Conservation (phyloP, 2,113 vertebrate genomes). For the Epinephelus cyanopodus region DNA sequence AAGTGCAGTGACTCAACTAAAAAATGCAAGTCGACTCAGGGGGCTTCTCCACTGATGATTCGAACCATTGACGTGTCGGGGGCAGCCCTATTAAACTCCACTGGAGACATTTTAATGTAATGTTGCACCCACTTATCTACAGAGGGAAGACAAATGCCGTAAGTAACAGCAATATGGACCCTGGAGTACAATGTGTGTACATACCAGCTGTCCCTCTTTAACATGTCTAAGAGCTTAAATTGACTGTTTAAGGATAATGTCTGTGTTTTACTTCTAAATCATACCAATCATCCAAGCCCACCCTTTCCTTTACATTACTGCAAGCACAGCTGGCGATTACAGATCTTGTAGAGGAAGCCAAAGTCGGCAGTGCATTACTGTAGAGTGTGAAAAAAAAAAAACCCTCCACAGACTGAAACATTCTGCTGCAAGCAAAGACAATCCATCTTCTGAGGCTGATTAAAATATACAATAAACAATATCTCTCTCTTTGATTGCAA, state of each 20-base stretch:
- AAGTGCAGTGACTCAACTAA: background rate
- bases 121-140: background rate
- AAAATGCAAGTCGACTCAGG: background rate
- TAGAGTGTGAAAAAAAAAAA: background rate
- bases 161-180: background rate
- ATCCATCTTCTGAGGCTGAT: background rate
- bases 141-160: background rate
- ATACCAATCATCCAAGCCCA: background rate
- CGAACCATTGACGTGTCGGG: too few relatives aligned
- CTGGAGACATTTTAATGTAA: background rate
- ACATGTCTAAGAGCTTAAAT: background rate
- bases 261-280: constrained; percentile 2
- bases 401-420: background rate
- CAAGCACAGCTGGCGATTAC: background rate
- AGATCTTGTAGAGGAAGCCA: background rate
- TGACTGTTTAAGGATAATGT: constrained; percentile 18
- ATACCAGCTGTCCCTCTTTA: constrained; percentile 3
- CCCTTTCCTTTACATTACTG: background rate
- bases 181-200: background rate
- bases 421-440: background rate
- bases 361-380: background rate
- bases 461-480: background rate
- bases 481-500: background rate
- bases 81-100: background rate
- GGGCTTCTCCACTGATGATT: too few relatives aligned